Base-by-base conservation (phyloP, 2,888 invertebrate genomes). In the Spisula solida region DNA sequence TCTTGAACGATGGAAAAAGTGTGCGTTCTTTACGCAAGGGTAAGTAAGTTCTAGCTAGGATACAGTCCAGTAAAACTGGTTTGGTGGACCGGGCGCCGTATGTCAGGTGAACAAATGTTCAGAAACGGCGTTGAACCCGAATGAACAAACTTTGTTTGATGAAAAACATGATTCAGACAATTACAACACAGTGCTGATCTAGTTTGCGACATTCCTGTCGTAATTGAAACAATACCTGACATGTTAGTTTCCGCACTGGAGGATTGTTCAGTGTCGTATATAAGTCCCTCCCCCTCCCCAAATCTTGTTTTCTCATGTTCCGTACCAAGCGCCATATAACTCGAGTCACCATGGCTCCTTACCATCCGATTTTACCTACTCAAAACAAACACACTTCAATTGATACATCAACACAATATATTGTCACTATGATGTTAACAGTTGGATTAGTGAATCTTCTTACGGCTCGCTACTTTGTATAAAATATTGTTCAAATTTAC, bases 391-490 rank as follows among this genome's bases (percentile, higher is more conserved):
- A 85, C n/a, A 79, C 78, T 56, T 81, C 70, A 55, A 88, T 84
- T 84, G 88, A 84, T 84, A 85, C 88, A 88, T 55, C 81, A 88
- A 88, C 88, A 88, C 48, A 16, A n/a, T 14, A 66, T 66, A 51
- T 75, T 84, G 47, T 47, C 88, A 84, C 20, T 20, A 75, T 56
- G 14, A 55, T 88, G 88, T 88, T 88, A 75, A 88, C 48, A n/a
- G 82, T 29, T 10, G 85, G 88, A 85, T 87, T 85, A 85, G 16
- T 82, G 55, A 56, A 85, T 85, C 87, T 89, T 91, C 85, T 85
- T 87, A 88, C 70, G 87, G 85, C 56, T 88, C 56, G 91, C 91
- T 91, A 91, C 91, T 91, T 89, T 91, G 91, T 89, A 87, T 82
- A 80, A 88, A 89, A 79, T 85, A 82, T 86, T 91, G 88, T 88